Base-by-base conservation (phyloP, 2,113 vertebrate genomes). In the Notothenia rossii region DNA sequence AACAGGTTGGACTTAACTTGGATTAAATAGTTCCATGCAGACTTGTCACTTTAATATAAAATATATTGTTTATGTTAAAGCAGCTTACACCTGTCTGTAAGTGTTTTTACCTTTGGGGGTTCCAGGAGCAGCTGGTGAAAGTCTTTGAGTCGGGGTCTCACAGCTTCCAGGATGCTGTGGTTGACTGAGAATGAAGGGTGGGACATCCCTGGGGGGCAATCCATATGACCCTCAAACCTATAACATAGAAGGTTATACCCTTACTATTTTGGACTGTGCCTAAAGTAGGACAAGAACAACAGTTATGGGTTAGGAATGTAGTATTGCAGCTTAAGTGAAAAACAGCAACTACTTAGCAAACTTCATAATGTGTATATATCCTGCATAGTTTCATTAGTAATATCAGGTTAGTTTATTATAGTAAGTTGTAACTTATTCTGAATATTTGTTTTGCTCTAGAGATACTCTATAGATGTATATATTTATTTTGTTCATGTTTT, bases 191-290 rank as follows among this genome's bases (percentile, higher is more conserved):
- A 98, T 5, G 96, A 96, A 29, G 98, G 96, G 86, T 97, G 96
- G 79, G 93, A 97, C 96, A 98, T 96, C 77, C 98, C 97, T 67
- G 98, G 97, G 45, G 98, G 97, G 81, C 97, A 99, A 54, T 99
- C 98, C 95, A 97, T 94, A 79, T 99, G 98, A 69, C 98, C 98
- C 93, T 99, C 98, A 93, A 99, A 99, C 79, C 98, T 99, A 85
- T 49, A 93, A 69, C 12, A 78, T 2, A 48, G 56, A 85, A 40
- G 56, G n/a, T 5, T 2, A 81, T 14, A 49, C 40, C n/a, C 17
- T 46, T 6, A 45, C 1, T 2, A 51, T 54, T 53, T 45, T 40
- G n/a, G 13, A 43, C 13, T 17, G 29, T 40, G 25, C 29, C 46
- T 61, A 10, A 22, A 51, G 48, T 62, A 15, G 36, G 55, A 49